Evolutionary conservation across 2,113 vertebrate species (phyloP), one percentile per base, ranked within the genome.

Genomic region (Vimba vimba): DNA sequence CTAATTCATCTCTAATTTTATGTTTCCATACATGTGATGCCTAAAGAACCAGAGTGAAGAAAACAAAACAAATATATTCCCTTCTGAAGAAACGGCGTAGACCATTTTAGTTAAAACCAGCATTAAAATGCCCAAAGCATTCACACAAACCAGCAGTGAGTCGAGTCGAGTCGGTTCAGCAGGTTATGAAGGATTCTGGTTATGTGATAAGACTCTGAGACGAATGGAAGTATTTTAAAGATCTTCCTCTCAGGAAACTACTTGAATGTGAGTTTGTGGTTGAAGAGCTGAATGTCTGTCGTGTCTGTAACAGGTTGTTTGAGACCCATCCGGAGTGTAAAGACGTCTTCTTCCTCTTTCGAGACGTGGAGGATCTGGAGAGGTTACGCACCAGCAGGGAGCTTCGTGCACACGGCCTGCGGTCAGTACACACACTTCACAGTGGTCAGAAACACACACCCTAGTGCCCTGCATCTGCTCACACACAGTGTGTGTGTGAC

Each of bases 271-370:
- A 10, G 71, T n/a, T 39, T 74, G 33, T 73, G 69, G 6, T 21
- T 21, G 30, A 21, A 52, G 59, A 60, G 59, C 23, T 64, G n/a
- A 64, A 5, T 13, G n/a, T 27, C 4, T 64, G 60, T 64, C 2
- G 88, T 93, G 87, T 86, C 93, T 87, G 86, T 64, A 82, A 93
- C 94, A 96, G 95, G 92, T 92, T 96, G 91, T 96, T 96, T 88
- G 95, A 96, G 91, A 95, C 95, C 60, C 95, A 96, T 87, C 95
- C 95, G 0, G 95, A 96, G 89, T 95, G 95, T 91, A 95, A 96
- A 86, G 94, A 96, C 6, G 94, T 95, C 76, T 96, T 96, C 93
- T 95, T 96, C 92, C 92, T 95, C 74, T 96, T 96, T 87, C 92
- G 95, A 86, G 94, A 94, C 11, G 94, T 96, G 90, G 90, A 95